Evolutionary conservation across 2,113 vertebrate species (phyloP).

Genomic region (Mesembrinibis cayennensis): DNA sequence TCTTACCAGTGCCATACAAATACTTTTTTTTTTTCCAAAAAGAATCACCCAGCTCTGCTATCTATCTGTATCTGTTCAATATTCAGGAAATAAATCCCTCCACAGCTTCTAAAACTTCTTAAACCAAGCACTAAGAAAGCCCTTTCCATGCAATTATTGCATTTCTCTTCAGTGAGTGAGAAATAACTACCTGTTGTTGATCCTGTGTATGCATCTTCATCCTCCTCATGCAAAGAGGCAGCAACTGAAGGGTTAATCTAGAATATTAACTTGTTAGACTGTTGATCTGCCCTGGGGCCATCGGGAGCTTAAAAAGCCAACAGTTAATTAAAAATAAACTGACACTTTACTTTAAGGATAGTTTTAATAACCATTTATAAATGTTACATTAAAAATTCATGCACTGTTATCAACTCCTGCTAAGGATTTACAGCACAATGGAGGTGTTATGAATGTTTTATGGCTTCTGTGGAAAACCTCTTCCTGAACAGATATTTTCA

Average conservation of each 20-base stretch:
- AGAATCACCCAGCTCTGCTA: neutral
- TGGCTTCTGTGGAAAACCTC: constrained; percentile 72
- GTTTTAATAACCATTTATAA: constrained; percentile 89
- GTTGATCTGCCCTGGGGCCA: constrained; percentile 72
- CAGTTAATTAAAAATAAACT: constrained; percentile 88
- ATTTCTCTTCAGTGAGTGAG: neutral
- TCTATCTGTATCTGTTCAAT: neutral
- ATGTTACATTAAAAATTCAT: constrained; percentile 88
- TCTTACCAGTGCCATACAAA: neutral
- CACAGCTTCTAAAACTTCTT: neutral
- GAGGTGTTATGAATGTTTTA: constrained; percentile 85
- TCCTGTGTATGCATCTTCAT: neutral
- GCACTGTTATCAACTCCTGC: constrained; percentile 82
- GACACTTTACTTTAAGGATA: constrained; percentile 85
- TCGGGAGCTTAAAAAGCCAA: constrained; percentile 77
- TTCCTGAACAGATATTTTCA: constrained; percentile 72
- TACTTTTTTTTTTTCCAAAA: neutral
- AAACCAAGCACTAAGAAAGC: neutral
- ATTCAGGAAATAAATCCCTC: neutral
- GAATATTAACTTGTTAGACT: constrained; percentile 69
- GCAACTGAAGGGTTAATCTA: constrained; percentile 63
- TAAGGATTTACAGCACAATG: constrained; percentile 85
- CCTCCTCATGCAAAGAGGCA: neutral
- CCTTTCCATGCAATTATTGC: neutral
- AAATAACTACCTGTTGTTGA: neutral